A percentile compares a stretch with the other conserved stretches of the same genome.
Conservation (phyloP, 2,888 invertebrate species). For the Sminthurides aquaticus region DNA sequence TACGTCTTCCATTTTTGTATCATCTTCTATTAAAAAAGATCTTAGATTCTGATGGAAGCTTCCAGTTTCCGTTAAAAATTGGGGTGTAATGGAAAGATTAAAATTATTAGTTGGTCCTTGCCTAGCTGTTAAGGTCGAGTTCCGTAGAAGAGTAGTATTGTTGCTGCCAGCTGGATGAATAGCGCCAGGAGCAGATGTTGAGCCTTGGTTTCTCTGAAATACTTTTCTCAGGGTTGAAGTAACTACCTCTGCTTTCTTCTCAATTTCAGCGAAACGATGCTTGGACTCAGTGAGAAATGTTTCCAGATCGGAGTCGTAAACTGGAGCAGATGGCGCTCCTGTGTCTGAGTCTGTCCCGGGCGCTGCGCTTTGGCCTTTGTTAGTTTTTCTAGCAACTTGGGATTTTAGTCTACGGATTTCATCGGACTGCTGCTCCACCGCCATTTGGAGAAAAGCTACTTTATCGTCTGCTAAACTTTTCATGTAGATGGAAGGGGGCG, state of each 20-base stretch:
- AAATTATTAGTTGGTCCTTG: neutral
- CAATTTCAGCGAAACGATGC: conserved; percentile 30
- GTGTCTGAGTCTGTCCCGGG: neutral
- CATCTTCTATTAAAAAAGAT: neutral
- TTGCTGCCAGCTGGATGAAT: no score
- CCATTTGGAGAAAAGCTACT: conserved; percentile 35
- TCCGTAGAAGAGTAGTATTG: neutral
- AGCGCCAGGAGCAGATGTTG: neutral
- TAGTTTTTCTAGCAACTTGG: conserved; percentile 5
- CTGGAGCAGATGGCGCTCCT: neutral
- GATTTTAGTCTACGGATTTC: conserved; percentile 31
- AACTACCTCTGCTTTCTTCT: conserved; percentile 28
- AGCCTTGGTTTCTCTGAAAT: conserved; percentile 7
- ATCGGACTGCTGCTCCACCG: conserved; percentile 35
- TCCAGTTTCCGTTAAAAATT: neutral
- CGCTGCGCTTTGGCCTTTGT: neutral
- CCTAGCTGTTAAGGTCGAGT: neutral
- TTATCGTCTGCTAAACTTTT: conserved; percentile 23
- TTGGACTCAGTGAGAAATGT: conserved; percentile 31
- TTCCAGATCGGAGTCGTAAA: conserved; percentile 13
- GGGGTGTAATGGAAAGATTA: neutral
- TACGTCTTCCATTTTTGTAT: neutral
- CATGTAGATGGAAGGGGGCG: neutral
- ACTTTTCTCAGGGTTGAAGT: conserved; percentile 24
- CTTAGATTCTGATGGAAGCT: neutral